These are phyloP conservation scores for Caenorhabditis sinica DNA, from an alignment of 2,888 invertebrate genomes.

Conservation along the genomic window DNA sequence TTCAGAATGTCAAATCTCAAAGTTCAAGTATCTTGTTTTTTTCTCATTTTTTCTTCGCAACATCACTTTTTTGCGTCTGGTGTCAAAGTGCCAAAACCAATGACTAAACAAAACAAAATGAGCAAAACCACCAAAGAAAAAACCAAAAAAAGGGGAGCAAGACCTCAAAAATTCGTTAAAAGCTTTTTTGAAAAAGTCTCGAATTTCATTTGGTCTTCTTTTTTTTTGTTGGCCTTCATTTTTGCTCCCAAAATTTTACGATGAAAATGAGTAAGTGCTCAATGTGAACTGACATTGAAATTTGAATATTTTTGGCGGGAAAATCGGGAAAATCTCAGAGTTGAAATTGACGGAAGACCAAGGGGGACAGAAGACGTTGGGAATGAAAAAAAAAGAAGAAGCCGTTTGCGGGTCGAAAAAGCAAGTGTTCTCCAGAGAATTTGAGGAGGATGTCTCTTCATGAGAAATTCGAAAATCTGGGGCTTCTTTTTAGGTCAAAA, in stretches of 20 bases:
- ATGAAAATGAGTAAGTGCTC: neutral
- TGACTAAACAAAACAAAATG: constrained; percentile 10
- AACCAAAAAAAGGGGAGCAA: neutral
- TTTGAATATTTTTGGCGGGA: constrained; percentile 17
- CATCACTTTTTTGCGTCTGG: no score
- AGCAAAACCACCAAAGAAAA: neutral
- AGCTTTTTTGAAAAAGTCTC: constrained; percentile 54
- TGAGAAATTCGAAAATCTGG: constrained; percentile 12
- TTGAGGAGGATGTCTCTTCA: neutral
- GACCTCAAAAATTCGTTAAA: constrained; percentile 61
- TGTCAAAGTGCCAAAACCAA: constrained; percentile 20
- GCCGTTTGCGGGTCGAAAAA: constrained; percentile 4
- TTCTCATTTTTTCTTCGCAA: neutral
- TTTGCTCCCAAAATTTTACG: constrained; percentile 3
- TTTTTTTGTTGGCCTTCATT: constrained; percentile 1
- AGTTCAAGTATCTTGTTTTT: constrained; percentile 16
- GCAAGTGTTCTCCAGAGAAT: constrained; percentile 27
- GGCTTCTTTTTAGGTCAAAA: constrained; percentile 39
- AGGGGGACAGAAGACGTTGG: constrained; percentile 11
- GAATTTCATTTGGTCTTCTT: constrained; percentile 39
- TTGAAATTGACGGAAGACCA: neutral
- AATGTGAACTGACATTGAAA: constrained; percentile 25
- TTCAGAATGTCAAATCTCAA: neutral
- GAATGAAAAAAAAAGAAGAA: constrained; percentile 6
- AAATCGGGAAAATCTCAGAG: neutral